Base-by-base conservation (phyloP, 2,113 vertebrate species). In the Willisornis vidua region DNA sequence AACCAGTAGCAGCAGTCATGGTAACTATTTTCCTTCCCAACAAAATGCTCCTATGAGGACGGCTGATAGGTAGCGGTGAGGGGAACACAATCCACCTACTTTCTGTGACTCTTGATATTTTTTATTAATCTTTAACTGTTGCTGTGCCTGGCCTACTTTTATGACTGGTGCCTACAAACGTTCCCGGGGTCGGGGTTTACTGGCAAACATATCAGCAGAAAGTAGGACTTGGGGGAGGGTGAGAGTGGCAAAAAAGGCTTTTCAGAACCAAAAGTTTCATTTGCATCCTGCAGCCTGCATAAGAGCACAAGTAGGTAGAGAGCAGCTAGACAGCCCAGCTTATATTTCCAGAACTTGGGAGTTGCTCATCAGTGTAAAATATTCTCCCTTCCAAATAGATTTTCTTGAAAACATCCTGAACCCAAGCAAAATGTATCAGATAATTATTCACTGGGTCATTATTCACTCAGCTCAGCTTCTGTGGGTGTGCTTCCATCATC, bases 131-230 rank as follows among this genome's bases (percentile, higher is more conserved):
- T 70, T 85, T 72, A 82, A 54, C 48, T 82, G 26, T 76, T 95
- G 28, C 65, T 83, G 20, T 59, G 23, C 59, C 68, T 63, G 84
- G 49, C 25, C 35, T 62, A 19, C 28, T 93, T 95, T 85, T 87
- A 81, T 33, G 39, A 43, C 35, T 84, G 16, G 24, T 84, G 46
- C 67, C 85, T 86, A 65, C 79, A 78, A 55, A 72, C 5, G 29
- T 85, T 92, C 70, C 61, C 45, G 85, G 66, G 39, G 45, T 23
- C 75, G 26, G 23, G 49, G 87, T 95, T 96, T 93, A 90, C 87
- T 71, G 85, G 57, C 46, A 75, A 85, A 81, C 13, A 19, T 28
- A 61, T 54, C 45, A 83, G 68, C 67, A 95, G 85, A 94, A 82
- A 95, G 43, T 61, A 87, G 77, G 57, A 41, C 61, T 14, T 33